These are phyloP conservation scores for Callorhinus ursinus DNA, from an alignment of 2,113 vertebrate genomes.

Conservation along the genomic window DNA sequence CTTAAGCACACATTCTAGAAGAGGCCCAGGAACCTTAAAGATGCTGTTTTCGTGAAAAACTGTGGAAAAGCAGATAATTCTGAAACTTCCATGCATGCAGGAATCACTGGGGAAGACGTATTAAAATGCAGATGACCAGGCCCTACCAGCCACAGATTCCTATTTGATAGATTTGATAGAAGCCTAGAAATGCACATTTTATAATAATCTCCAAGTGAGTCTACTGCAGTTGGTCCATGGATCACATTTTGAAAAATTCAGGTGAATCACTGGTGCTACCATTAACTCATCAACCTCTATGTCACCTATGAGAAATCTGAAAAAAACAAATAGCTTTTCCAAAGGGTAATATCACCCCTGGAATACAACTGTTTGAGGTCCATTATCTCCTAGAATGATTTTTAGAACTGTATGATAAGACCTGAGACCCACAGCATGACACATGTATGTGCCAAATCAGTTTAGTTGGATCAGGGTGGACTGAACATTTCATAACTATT, in stretches of 20 bases:
- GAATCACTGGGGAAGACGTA: background rate
- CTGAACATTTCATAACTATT: slow-evolving; percentile 15
- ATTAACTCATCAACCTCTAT: background rate
- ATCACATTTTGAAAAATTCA: background rate
- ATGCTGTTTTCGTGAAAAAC: background rate
- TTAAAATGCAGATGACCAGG: background rate
- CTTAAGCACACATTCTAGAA: background rate
- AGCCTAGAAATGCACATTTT: background rate
- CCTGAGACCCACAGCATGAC: background rate
- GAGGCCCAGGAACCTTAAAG: background rate
- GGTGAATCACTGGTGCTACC: background rate
- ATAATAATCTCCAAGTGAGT: background rate
- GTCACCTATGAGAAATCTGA: background rate
- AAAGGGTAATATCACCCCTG: background rate
- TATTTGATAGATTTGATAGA: background rate
- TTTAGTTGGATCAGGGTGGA: slow-evolving; percentile 31
- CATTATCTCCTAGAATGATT: slow-evolving; percentile 25
- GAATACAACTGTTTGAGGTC: slow-evolving; percentile 4
- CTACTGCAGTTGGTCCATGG: background rate
- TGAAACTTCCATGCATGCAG: background rate
- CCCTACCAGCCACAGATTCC: background rate
- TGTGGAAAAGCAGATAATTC: background rate
- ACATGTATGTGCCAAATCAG: background rate
- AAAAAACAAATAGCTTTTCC: background rate
- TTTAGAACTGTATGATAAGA: background rate